Evolutionary conservation across 2,888 invertebrate species (phyloP), one percentile per base, ranked within the genome.

Genomic region (Cephus nigrinus): DNA sequence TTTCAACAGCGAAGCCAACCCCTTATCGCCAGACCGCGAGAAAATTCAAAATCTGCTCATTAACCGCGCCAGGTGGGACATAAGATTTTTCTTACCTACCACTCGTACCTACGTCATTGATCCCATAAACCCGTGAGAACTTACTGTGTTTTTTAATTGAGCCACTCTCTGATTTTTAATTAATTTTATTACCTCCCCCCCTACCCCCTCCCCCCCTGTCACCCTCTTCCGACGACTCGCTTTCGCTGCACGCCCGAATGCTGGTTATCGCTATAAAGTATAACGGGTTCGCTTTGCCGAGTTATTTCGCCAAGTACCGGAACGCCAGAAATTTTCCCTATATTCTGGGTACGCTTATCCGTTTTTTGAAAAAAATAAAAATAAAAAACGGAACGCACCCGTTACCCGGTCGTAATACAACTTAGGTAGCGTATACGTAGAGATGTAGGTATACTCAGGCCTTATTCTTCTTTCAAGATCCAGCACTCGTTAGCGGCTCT

Each of bases 11-110:
- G 79, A 71, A 72, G 76, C 80, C 75, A 79, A 80, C 84, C 86
- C 83, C 89, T 91, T 88, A 86, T 90, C 91, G 86, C 88, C 89
- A 90, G 91, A 91, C 91, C 91, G 90, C 90, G 88, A 90, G 88
- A 89, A 88, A 89, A 88, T 88, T 88, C 85, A 86, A 88, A 90
- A 88, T 88, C 88, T 87, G 86, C 89, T 90, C 89, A 86, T 90
- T 90, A 89, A 88, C 86, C 86, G 84, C 83, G 82, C 80, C 76
- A 75, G 81, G 78, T 15, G n/a, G 32, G 74, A 69, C n/a, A 75
- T 9, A n/a, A 68, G 15, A 12, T 68, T 15, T 73, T 23, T 72
- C 73, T 34, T 81, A 79, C 80, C 78, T 78, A 78, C 76, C n/a
- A 31, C 32, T 40, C 31, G 73, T 77, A 36, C 40, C 74, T 74